Evolutionary conservation across 2,113 vertebrate species (phyloP), one percentile per base, ranked within the genome.

Genomic region (Seriola quinqueradiata): DNA sequence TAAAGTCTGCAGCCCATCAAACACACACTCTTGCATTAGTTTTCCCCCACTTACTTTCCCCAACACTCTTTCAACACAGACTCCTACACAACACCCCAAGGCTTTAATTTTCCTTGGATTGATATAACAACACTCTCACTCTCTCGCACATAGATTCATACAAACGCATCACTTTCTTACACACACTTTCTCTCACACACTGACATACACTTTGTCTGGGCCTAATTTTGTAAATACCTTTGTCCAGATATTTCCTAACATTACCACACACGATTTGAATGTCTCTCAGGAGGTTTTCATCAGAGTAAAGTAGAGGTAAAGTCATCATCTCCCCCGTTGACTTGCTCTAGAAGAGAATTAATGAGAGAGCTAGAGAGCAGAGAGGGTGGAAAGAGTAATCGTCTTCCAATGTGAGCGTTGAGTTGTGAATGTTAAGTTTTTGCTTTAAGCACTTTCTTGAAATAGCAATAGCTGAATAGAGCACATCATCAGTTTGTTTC

Each of bases 1-100:
- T 89, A 86, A 87, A 82, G 75, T 85, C 81, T 78, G 17, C 46
- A 80, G 67, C 23, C 60, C 61, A 8, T 85, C 76, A 64, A 66
- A 42, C 58, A 40, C 65, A 66, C 61, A 71, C 21, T 2, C 69
- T 38, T 44, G 34, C 70, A 44, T n/a, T 57, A 4, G 25, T 66
- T 76, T 58, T 11, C 3, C 28, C 28, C 38, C 13, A 5, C 60
- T 77, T 54, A 40, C 40, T 61, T 67, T 28, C 70, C 17, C 50
- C 42, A 16, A 7, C 10, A 19, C 10, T 34, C 14, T 52, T 76
- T 73, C 48, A 63, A 42, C 25, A 59, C 1, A 36, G 25, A 64
- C n/a, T 65, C 28, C 81, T 23, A 69, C n/a, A 48, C 44, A 77
- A 63, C 55, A 61, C 3, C n/a, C 40, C 12, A 4, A 75, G 59